Base-by-base conservation (phyloP, 2,113 vertebrate genomes). In the Bubo blakistoni region DNA sequence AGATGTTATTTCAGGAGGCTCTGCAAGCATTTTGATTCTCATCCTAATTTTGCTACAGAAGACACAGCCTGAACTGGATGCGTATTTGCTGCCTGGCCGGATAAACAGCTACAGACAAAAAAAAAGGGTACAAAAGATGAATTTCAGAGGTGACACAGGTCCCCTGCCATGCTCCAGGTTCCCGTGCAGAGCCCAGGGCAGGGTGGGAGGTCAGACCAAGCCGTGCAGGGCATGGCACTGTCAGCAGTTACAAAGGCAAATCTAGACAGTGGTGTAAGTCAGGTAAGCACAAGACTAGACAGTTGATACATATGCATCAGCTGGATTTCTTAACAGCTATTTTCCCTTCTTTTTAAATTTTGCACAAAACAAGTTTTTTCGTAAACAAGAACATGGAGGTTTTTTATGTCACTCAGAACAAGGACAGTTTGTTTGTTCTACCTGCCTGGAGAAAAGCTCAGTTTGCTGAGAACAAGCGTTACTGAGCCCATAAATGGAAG, bases 211-310 rank as follows among this genome's bases (percentile, higher is more conserved):
- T 47, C 44, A 36, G 8, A 27, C 2, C 16, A 18, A 25, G 26
- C 20, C 0, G 1, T 0, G 1, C 3, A 3, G 11, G 26, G 27
- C n/a, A 47, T 0, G 1, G 34, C 18, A 12, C 11, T 14, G 38
- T 52, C 54, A n/a, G 67, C 36, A 36, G 44, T 25, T 76, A 34
- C 42, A 8, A 0, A 7, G 26, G 34, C 40, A 63, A n/a, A 44
- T 9, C 25, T 25, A 62, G 70, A 12, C 14, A 11, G 24, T 11
- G 14, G 27, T 6, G 7, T 7, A 54, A 47, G 36, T 15, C n/a
- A 22, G 29, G 57, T 25, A 70, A 51, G n/a, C n/a, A 36, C 55
- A 55, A 22, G 54, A 42, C 34, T 15, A 18, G 10, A 13, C 6
- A n/a, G 6, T 47, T 42, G 12, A 61, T 55, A 58, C 44, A 69